phyloP scores from a whole-genome alignment of 2,888 invertebrate genomes.

The Byasa hedistus region DNA sequence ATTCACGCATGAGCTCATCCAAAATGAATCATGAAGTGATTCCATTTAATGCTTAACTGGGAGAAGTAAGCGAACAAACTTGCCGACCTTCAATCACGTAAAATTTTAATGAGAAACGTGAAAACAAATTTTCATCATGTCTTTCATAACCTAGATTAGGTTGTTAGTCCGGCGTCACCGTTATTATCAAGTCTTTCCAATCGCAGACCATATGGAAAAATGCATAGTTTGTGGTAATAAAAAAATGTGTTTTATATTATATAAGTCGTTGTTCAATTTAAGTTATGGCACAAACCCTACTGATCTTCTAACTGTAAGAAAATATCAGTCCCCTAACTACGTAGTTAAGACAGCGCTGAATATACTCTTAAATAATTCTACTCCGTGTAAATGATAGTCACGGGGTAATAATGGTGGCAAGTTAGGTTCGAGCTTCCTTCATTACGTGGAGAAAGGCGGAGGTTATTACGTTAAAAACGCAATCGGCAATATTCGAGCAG shows the following conservation, averaged over 20 bases:
- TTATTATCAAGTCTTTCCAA: no score
- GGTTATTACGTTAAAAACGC: no score
- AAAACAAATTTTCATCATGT: neutral
- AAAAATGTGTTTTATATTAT: no score
- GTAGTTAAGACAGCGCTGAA: neutral
- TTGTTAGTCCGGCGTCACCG: no score
- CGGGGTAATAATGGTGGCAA: neutral
- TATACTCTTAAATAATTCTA: neutral
- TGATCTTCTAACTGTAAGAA: neutral
- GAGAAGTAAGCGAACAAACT: neutral
- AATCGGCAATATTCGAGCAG: no score
- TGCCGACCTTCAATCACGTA: neutral
- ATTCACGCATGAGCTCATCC: constrained; percentile 22
- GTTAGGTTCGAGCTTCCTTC: neutral
- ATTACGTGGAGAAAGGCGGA: neutral
- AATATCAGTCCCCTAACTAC: neutral
- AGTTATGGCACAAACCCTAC: neutral
- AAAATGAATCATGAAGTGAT: constrained; percentile 18
- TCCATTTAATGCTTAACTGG: neutral
- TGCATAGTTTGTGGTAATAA: no score
- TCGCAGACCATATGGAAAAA: no score
- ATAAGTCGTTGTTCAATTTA: neutral
- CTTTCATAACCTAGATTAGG: neutral
- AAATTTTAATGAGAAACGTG: neutral
- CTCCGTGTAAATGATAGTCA: neutral